Conservation (phyloP, 2,113 vertebrate species). For the Archocentrus centrarchus region DNA sequence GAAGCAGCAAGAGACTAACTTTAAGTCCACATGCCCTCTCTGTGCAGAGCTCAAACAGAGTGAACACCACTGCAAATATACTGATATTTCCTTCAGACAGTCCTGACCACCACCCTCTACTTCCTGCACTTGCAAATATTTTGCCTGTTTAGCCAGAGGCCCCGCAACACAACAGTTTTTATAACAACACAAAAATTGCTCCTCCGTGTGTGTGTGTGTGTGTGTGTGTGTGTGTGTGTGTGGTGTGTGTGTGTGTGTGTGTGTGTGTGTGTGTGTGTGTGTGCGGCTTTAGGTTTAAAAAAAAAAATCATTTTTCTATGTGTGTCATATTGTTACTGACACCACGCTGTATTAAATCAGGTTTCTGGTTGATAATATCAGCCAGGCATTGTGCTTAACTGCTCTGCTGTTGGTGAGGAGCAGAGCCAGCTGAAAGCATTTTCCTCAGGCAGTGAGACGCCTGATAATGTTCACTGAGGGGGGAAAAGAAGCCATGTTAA, state of each 20-base stretch:
- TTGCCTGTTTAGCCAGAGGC: neutral
- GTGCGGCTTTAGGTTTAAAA: neutral
- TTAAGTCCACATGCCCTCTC: neutral
- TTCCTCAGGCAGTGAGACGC: slow-evolving; percentile 27
- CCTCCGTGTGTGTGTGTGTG: neutral
- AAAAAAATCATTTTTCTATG: neutral
- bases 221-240: neutral
- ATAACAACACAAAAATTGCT: neutral
- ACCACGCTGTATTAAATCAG: neutral
- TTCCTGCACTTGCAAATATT: neutral
- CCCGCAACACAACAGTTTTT: neutral
- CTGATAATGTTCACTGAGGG: slow-evolving; percentile 18
- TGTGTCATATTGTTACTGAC: neutral
- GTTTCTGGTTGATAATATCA: slow-evolving; percentile 25
- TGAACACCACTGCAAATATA: neutral
- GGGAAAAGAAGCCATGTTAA: slow-evolving; percentile 7
- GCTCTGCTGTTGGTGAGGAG: slow-evolving; percentile 2
- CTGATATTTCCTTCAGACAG: slow-evolving; percentile 7
- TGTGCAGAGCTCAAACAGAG: neutral
- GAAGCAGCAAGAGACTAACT: neutral
- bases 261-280: neutral
- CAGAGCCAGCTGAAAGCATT: slow-evolving; percentile 24
- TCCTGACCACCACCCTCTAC: neutral
- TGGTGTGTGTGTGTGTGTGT: neutral
- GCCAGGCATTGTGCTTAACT: slow-evolving; percentile 3